Conservation (phyloP, 2,113 vertebrate species). For the Spermophilus dauricus region DNA sequence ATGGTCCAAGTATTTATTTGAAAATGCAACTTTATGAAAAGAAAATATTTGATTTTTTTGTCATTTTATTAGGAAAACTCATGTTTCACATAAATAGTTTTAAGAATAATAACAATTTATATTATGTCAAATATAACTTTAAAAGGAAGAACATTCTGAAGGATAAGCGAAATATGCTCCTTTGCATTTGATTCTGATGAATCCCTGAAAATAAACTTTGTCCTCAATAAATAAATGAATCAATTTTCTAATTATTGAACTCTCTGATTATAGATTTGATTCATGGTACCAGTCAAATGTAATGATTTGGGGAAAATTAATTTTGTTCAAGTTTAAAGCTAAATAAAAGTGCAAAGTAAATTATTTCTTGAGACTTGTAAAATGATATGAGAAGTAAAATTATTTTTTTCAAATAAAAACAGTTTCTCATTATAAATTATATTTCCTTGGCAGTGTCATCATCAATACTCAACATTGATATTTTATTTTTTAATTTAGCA, state of each 20-base stretch:
- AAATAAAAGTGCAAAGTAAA: background rate
- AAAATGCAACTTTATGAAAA: background rate
- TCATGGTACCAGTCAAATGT: background rate
- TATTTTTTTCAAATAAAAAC: background rate
- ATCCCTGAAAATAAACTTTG: background rate
- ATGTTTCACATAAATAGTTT: background rate
- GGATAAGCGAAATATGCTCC: background rate
- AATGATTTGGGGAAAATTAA: background rate
- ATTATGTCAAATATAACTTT: background rate
- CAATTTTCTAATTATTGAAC: background rate
- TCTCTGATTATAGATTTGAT: background rate
- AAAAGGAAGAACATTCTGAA: background rate
- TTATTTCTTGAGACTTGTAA: background rate
- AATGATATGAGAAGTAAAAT: background rate
- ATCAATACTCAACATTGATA: background rate
- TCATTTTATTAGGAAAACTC: background rate
- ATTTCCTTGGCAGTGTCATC: background rate
- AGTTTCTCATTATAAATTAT: background rate
- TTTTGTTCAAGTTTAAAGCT: background rate
- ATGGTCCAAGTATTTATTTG: background rate
- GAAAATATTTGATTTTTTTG: background rate
- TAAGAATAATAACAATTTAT: too few species aligned
- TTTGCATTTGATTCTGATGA: background rate
- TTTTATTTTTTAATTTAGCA: background rate
- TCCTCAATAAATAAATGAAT: background rate